Conservation (phyloP, 2,797 vertebrate species). For the Aselliscus stoliczkanus region DNA sequence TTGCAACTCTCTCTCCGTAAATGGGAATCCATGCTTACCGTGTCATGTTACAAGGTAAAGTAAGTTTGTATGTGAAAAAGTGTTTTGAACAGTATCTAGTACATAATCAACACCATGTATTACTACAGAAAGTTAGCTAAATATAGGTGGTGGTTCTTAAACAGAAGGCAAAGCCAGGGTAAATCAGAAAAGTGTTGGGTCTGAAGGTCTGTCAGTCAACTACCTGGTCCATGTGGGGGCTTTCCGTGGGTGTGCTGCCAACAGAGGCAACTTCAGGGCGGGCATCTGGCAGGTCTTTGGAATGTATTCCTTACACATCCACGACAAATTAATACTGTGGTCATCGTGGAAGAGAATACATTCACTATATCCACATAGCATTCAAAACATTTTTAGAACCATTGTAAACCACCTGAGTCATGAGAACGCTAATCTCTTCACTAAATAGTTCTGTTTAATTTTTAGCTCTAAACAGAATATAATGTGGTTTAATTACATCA, state of each 20-base stretch:
- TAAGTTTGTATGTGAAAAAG: neutral
- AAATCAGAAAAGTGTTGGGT: neutral
- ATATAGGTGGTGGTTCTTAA: neutral
- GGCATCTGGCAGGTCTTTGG: neutral
- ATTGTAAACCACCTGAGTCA: neutral
- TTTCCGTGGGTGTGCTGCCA: neutral
- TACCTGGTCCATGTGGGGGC: neutral
- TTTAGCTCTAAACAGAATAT: neutral
- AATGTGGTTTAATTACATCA: neutral
- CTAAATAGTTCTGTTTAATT: neutral
- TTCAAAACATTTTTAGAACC: neutral
- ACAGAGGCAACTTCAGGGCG: too few species aligned
- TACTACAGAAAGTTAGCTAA: neutral
- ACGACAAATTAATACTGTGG: neutral
- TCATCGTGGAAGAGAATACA: neutral
- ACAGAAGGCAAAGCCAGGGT: neutral
- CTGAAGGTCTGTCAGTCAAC: neutral
- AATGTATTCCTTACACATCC: neutral
- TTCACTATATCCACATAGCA: neutral
- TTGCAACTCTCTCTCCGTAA: neutral
- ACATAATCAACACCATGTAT: neutral
- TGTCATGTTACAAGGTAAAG: neutral
- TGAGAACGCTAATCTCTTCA: neutral
- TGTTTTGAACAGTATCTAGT: neutral
- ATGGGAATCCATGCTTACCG: neutral